phyloP scores from a whole-genome alignment of 2,888 invertebrate species.

The Coelopa pilipes region DNA sequence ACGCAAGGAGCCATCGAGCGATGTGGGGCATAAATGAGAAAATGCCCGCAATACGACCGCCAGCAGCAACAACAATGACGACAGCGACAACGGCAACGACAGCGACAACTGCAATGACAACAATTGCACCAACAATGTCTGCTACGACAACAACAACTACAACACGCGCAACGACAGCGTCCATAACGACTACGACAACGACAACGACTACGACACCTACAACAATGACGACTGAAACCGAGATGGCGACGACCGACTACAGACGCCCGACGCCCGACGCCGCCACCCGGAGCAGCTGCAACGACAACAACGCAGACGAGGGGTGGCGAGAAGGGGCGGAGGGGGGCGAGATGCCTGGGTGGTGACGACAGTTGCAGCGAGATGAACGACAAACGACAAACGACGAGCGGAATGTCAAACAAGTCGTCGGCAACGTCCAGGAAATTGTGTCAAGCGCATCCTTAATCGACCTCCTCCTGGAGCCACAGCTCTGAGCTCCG shows the following conservation, averaged over 20 bases:
- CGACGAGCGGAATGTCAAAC: conserved; percentile 2
- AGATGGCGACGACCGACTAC: no score
- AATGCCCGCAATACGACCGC: conserved; percentile 8
- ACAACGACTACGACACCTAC: no score
- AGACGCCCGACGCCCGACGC: no score
- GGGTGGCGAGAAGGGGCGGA: no score
- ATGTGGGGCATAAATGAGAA: conserved; percentile 6
- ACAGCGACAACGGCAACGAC: not conserved
- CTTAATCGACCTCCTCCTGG: not conserved
- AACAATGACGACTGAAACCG: no score
- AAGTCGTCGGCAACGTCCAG: not conserved
- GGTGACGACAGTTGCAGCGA: no score
- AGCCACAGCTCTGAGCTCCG: no score
- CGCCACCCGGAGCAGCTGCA: no score
- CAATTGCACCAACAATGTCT: not conserved
- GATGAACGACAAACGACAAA: not conserved
- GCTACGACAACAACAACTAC: no score
- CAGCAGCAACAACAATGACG: conserved; percentile 6
- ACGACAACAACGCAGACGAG: no score
- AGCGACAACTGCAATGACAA: not conserved
- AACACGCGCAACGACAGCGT: not conserved
- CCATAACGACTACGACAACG: not conserved
- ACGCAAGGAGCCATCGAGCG: no score
- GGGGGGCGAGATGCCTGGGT: no score
- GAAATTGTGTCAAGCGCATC: conserved; percentile 26